Evolutionary conservation across 2,888 invertebrate genomes (phyloP), one percentile per base, ranked within the genome.

Genomic region (Melinopterus prodromus): DNA sequence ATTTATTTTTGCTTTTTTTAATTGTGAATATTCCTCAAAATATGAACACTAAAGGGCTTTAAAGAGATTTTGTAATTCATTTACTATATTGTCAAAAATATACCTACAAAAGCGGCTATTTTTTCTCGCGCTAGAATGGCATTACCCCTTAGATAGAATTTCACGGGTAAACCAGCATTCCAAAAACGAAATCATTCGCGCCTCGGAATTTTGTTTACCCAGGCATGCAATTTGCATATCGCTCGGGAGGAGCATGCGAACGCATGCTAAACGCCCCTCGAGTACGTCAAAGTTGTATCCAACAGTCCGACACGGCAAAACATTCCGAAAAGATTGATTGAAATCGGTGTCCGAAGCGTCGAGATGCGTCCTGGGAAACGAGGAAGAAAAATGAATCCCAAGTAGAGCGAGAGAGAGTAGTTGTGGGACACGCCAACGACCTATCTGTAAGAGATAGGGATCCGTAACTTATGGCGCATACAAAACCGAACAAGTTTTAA

Each of bases 251-350:
- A 53, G 53, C 53, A 53, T 53, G 53, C 53, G 3, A 53, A 53
- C 53, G 53, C 53, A 53, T 53, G 53, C 53, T 53, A 53, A 53
- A 12, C 53, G 53, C 9, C 53, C 53, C 53, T 9, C 53, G 53
- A 53, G 12, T 12, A 53, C 53, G 53, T 53, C 53, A 53, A 53
- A 53, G 53, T 53, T 53, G 53, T 53, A 53, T 53, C 53, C 53
- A 12, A 12, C 53, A 9, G 53, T 53, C 53, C 53, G 5, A 53
- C 53, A 37, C 78, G 78, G 75, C 78, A 78, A 79, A 79, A 77
- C 76, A 77, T 79, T 72, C 71, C 71, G 72, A 69, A 71, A 79
- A 80, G 80, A 80, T 80, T 80, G 80, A 80, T 80, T 77, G 74
- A 75, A 77, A 74, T 75, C 35, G 70, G 77, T 75, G 77, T 69